Conservation (phyloP, 2,888 invertebrate genomes). For the Germaria angustata region DNA sequence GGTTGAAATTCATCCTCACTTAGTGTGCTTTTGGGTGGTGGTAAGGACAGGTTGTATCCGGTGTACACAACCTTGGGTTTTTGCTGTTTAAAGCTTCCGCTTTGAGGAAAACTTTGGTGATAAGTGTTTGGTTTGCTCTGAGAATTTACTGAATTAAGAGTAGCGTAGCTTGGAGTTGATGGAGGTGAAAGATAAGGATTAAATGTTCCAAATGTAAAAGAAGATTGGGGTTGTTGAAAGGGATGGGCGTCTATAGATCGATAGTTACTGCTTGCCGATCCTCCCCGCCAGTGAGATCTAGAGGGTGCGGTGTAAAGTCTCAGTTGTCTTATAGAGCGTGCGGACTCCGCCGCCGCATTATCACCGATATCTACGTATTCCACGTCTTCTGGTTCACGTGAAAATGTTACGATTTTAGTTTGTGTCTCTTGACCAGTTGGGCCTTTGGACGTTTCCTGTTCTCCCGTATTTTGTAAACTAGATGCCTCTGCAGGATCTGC, state of each 20-base stretch:
- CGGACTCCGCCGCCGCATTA: conserved; percentile 72
- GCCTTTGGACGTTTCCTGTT: neutral
- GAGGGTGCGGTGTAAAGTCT: conserved; percentile 69
- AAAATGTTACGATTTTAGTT: conserved; percentile 42
- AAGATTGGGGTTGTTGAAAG: conserved; percentile 62
- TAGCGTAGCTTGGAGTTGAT: conserved; percentile 61
- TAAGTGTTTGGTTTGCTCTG: conserved; percentile 47
- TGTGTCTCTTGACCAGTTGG: neutral
- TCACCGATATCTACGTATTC: conserved; percentile 70
- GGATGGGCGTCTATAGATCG: conserved; percentile 73
- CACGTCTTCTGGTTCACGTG: conserved; percentile 60
- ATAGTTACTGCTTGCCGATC: conserved; percentile 68
- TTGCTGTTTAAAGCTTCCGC: conserved; percentile 48
- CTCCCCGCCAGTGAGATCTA: conserved; percentile 69
- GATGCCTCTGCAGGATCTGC: neutral
- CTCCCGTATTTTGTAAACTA: neutral
- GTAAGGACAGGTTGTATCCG: conserved; percentile 74
- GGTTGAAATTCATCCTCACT: conserved; percentile 74
- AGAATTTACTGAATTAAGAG: conserved; percentile 54
- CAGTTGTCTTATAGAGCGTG: conserved; percentile 75
- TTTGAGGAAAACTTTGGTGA: conserved; percentile 31
- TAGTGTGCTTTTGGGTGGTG: conserved; percentile 69
- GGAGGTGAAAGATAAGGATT: conserved; percentile 78
- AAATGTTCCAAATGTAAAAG: conserved; percentile 74
- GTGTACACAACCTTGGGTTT: conserved; percentile 73